Evolutionary conservation across 30 jellyfish, hydroid and myxozoan species (phyloP).

Genomic region (Pseudorhiza aurosa): DNA sequence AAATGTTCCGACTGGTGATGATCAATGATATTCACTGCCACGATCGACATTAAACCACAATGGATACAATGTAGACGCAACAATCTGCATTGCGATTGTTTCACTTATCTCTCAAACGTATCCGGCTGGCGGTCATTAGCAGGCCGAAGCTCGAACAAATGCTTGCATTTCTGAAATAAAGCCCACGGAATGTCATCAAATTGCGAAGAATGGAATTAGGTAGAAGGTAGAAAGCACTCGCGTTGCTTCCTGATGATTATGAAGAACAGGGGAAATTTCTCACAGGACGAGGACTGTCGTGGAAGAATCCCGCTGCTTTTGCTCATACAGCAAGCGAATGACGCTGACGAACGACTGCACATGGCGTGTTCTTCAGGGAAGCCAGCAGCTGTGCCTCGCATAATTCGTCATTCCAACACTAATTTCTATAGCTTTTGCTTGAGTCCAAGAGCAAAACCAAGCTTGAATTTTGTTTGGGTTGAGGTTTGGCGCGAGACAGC

Average conservation of each 20-base stretch:
- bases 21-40: no score
- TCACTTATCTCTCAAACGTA: no score
- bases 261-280: conserved; percentile 19
- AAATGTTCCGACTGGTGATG: no score
- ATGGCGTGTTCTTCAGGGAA: conserved; percentile 37
- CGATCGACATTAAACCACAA: no score
- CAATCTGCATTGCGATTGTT: no score
- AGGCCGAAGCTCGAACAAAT: no score
- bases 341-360: background rate
- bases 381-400: conserved; percentile 36
- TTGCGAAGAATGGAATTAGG: no score
- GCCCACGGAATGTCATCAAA: no score
- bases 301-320: conserved; percentile 16
- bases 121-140: no score
- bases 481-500: conserved; percentile 28
- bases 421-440: conserved; percentile 32
- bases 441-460: conserved; percentile 34
- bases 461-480: conserved; percentile 27
- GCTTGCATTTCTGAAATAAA: no score
- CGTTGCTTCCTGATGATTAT: background rate
- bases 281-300: conserved; percentile 28
- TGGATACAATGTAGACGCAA: no score
- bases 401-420: conserved; percentile 11
- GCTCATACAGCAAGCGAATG: conserved; percentile 30
- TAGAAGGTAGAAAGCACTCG: no score